Conservation (phyloP, 2,888 invertebrate genomes). For the Clanis bilineata region DNA sequence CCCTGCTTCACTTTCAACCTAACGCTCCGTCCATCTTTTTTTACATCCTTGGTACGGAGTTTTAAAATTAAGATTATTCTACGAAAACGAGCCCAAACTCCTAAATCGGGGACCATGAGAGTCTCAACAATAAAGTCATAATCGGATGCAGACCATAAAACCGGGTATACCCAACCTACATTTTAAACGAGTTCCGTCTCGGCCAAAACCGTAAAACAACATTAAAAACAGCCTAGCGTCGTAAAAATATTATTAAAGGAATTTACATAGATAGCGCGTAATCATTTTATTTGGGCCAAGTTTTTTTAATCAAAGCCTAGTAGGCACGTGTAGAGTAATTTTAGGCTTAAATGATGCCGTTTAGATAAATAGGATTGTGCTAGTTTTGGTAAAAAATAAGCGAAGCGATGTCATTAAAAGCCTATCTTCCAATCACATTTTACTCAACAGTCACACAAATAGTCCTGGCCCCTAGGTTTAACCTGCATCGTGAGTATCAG, state of each 20-base stretch:
- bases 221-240: slow-evolving; percentile 26
- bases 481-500: too few relatives aligned
- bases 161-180: neutral
- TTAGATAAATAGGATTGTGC: neutral
- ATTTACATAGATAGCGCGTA: slow-evolving; percentile 17
- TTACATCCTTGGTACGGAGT: too few relatives aligned
- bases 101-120: neutral
- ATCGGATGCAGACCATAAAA: slow-evolving; percentile 5
- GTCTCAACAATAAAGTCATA: neutral
- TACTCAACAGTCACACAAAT: too few relatives aligned
- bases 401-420: too few relatives aligned
- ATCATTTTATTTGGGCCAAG: neutral
- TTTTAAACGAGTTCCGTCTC: slow-evolving; percentile 8
- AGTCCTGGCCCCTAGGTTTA: too few relatives aligned
- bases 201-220: slow-evolving; percentile 26
- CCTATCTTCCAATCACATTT: too few relatives aligned
- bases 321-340: neutral
- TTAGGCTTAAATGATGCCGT: neutral
- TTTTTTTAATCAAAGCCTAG: slow-evolving; percentile 5
- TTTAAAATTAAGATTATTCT: too few relatives aligned
- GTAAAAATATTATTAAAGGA: slow-evolving; percentile 31
- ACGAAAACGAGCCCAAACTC: too few relatives aligned
- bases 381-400: too few relatives aligned
- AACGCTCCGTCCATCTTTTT: too few relatives aligned
- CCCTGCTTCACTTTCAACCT: too few relatives aligned